Base-by-base conservation (phyloP, 2,888 invertebrate species). In the Entomobrya multifasciata region DNA sequence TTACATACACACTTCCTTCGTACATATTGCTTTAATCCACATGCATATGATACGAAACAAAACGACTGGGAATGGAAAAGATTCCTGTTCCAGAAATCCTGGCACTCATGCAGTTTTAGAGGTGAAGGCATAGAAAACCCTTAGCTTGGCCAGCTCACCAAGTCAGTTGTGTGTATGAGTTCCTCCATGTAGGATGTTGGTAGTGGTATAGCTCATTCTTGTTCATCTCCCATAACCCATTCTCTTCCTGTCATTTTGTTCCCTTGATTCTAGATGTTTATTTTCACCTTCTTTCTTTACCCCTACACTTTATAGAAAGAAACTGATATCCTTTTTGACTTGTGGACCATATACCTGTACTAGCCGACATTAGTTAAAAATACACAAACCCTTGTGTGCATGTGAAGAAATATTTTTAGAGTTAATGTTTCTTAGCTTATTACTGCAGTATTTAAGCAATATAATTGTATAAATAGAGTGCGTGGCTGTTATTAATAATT, bases 81-180 rank as follows among this genome's bases (percentile, higher is more conserved):
- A n/a, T n/a, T n/a, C n/a, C n/a, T n/a, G n/a, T n/a, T n/a, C n/a
- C n/a, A n/a, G n/a, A n/a, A n/a, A n/a, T n/a, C n/a, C n/a, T n/a
- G n/a, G n/a, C n/a, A n/a, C n/a, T n/a, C n/a, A n/a, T n/a, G n/a
- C n/a, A n/a, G n/a, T n/a, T n/a, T n/a, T n/a, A n/a, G n/a, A n/a
- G n/a, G n/a, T n/a, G n/a, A n/a, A n/a, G n/a, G n/a, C 25, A 22
- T 70, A 78, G 70, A 87, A 87, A 87, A 78, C 25, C 10, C 36
- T 22, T 2, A 44, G 57, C 57, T 41, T 27, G 57, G 1, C 1
- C 30, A 82, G 41, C 57, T 17, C 0, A 6, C 36, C 52, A n/a
- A 41, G 55, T 87, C 83, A 89, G 89, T 89, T 83, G 89, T 89
- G 83, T 89, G 89, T 41, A 77, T 89, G 89, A 83, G 87, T 82